phyloP scores from a whole-genome alignment of 2,888 invertebrate genomes.

The Campoplex nolae region DNA sequence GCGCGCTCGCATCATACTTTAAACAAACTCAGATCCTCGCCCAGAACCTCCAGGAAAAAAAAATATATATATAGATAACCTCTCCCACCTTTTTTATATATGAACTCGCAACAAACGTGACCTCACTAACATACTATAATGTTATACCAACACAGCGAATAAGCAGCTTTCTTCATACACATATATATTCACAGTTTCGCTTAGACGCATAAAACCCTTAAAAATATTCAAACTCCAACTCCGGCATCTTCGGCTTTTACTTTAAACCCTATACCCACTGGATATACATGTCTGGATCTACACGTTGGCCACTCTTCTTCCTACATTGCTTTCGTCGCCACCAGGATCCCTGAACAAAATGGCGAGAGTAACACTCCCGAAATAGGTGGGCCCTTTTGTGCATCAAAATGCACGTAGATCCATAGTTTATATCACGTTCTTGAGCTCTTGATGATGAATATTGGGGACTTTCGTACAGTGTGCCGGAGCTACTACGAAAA shows the following conservation, averaged over 20 bases:
- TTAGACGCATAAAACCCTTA: not conserved
- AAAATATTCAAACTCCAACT: slow-evolving; percentile 11
- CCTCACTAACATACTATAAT: not conserved
- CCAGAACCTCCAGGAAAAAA: not conserved
- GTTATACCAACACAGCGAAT: not conserved
- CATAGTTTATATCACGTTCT: slow-evolving; percentile 62
- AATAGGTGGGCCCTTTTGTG: slow-evolving; percentile 39
- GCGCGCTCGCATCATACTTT: slow-evolving; percentile 15
- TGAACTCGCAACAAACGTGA: slow-evolving; percentile 4
- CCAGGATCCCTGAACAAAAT: not conserved
- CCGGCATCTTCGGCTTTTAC: slow-evolving; percentile 52
- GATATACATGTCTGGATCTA: slow-evolving; percentile 17
- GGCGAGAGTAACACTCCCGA: not conserved
- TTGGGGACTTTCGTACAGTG: not conserved
- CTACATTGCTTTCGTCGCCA: slow-evolving; percentile 22
- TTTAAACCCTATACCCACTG: slow-evolving; percentile 44
- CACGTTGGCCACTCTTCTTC: slow-evolving; percentile 33
- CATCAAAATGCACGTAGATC: slow-evolving; percentile 58
- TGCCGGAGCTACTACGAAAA: not conserved
- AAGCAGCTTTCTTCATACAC: not conserved
- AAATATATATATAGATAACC: not conserved
- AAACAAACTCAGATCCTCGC: not conserved
- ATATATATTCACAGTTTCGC: not conserved
- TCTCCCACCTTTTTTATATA: not conserved
- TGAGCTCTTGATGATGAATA: slow-evolving; percentile 58